These are phyloP conservation scores for Tineola bisselliella DNA, from an alignment of 2,888 invertebrate species.

Conservation along the genomic window DNA sequence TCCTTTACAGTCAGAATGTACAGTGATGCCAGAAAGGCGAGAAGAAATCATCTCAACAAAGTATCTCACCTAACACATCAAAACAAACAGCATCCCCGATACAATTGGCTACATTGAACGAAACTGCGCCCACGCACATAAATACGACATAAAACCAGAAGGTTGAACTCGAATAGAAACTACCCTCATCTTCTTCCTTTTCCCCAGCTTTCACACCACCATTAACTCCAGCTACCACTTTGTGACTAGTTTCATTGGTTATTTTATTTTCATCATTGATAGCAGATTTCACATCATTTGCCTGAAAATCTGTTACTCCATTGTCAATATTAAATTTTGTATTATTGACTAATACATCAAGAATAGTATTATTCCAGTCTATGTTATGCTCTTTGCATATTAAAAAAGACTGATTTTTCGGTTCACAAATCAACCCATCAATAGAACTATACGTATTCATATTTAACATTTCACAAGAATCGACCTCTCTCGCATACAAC, in stretches of 20 bases:
- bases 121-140: slow-evolving; percentile 79
- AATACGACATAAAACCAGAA: slow-evolving; percentile 81
- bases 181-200: slow-evolving; percentile 18
- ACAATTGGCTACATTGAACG: slow-evolving; percentile 86
- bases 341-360: background rate
- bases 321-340: background rate
- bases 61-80: slow-evolving; percentile 81
- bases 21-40: background rate
- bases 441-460: slow-evolving; percentile 37
- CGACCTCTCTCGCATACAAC: slow-evolving; percentile 33
- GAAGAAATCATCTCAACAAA: background rate
- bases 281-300: background rate
- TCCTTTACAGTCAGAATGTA: no score
- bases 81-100: slow-evolving; percentile 92
- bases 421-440: slow-evolving; percentile 33
- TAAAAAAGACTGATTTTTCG: slow-evolving; percentile 38
- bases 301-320: background rate
- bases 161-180: slow-evolving; percentile 67
- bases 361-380: background rate
- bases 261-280: background rate
- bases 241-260: no score
- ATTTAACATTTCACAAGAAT: slow-evolving; percentile 37
- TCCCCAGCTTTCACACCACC: no score
- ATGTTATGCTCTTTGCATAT: slow-evolving; percentile 40
- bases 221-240: slow-evolving; percentile 7